Evolutionary conservation across 2,113 vertebrate genomes (phyloP).

Genomic region (Aegypius monachus): DNA sequence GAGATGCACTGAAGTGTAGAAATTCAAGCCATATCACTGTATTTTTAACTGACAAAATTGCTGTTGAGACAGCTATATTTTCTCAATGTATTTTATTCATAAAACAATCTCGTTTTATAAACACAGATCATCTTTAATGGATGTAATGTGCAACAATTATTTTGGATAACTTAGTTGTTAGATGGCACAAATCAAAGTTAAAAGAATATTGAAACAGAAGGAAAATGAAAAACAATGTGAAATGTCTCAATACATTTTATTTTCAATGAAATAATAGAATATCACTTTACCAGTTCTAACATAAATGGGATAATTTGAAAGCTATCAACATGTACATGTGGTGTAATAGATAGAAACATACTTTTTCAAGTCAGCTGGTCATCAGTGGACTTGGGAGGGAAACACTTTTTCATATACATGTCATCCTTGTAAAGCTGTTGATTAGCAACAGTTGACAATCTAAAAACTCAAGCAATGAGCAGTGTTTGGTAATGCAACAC

Average conservation of each 20-base stretch:
- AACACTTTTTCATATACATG: neutral
- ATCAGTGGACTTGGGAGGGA: neutral
- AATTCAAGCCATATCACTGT: conserved; percentile 17
- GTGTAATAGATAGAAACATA: neutral
- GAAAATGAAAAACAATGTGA: neutral
- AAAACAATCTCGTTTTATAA: conserved; percentile 6
- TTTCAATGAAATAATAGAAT: conserved; percentile 5
- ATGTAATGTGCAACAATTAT: neutral
- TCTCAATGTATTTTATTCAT: neutral
- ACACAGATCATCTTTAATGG: neutral
- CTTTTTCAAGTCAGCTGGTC: neutral
- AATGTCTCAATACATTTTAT: neutral
- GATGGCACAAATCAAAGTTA: neutral
- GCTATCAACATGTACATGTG: neutral
- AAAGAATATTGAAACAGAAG: neutral
- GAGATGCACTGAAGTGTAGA: conserved; percentile 27
- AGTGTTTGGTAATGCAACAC: neutral
- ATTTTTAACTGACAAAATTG: conserved; percentile 34
- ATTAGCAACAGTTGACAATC: neutral
- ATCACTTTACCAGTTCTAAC: neutral
- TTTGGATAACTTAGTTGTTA: neutral
- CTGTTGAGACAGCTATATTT: conserved; percentile 15
- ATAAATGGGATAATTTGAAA: neutral
- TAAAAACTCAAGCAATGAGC: neutral
- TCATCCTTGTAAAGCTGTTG: neutral